Conservation (phyloP, 1,140 invertebrate genomes). For the Microplitis mediator region DNA sequence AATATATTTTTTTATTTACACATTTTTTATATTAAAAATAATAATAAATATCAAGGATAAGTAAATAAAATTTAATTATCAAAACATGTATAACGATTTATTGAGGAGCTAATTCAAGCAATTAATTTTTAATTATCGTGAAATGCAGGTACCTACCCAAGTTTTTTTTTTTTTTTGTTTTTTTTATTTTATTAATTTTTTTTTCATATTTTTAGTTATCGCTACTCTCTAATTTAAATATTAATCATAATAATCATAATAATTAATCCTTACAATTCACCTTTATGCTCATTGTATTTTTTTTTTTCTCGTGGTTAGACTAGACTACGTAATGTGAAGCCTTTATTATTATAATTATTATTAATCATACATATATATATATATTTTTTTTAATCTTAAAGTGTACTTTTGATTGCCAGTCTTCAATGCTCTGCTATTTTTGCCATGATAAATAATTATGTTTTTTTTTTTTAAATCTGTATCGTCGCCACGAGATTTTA, state of each 20-base stretch:
- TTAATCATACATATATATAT: neutral
- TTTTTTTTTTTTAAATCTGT: conserved; percentile 9
- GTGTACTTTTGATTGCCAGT: conserved; percentile 52
- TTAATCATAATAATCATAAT: too few relatives aligned
- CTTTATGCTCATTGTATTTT: neutral
- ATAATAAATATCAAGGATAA: neutral
- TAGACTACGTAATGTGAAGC: conserved; percentile 18
- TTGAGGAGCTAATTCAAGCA: conserved; percentile 58
- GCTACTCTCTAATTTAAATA: conserved; percentile 29
- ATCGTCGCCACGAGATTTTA: neutral
- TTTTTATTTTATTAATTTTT: conserved; percentile 38
- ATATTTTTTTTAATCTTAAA: conserved; percentile 18
- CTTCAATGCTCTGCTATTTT: conserved; percentile 42
- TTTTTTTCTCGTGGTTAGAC: conserved; percentile 23
- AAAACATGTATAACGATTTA: conserved; percentile 61
- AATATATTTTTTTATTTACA: too few relatives aligned
- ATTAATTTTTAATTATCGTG: conserved; percentile 50
- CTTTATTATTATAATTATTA: neutral
- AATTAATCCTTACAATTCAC: too few relatives aligned
- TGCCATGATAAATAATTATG: neutral
- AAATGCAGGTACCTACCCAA: conserved; percentile 60
- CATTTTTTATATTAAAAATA: neutral
- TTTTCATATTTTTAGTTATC: conserved; percentile 43
- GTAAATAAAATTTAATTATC: conserved; percentile 37
- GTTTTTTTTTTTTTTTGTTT: conserved; percentile 51